A percentile compares a stretch with the other conserved stretches of the same genome.
Conservation (phyloP, 2,888 invertebrate genomes). For the Nemoura dubitans region DNA sequence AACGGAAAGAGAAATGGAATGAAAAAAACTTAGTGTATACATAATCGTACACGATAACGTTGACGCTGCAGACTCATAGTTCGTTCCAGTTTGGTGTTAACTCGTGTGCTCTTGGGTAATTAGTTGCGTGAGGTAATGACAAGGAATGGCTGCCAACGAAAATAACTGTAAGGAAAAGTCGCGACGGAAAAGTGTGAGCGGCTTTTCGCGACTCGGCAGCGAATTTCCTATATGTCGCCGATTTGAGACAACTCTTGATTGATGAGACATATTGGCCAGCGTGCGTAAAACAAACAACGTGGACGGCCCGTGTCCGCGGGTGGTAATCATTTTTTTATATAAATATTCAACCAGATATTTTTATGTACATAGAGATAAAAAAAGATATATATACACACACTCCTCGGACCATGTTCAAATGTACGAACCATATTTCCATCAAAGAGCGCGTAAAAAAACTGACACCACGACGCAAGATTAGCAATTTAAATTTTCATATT, state of each 20-base stretch:
- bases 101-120: not conserved
- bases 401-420: not conserved
- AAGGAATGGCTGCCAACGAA: not conserved
- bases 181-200: not conserved
- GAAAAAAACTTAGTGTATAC: not conserved
- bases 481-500: slow-evolving; percentile 7
- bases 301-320: not conserved
- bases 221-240: not conserved
- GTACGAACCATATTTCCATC: not conserved
- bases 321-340: too few relatives aligned
- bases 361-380: too few relatives aligned
- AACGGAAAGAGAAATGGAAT: not conserved
- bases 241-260: not conserved
- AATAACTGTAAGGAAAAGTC: not conserved
- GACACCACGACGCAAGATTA: not conserved
- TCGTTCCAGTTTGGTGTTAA: not conserved
- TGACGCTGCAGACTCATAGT: not conserved
- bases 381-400: not conserved
- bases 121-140: not conserved
- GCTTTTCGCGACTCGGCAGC: not conserved
- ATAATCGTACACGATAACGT: too few relatives aligned
- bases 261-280: not conserved
- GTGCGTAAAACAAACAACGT: not conserved
- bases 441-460: not conserved
- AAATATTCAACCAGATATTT: too few relatives aligned